phyloP scores from a whole-genome alignment of 1,140 invertebrate species.

The Euschistus heros region DNA sequence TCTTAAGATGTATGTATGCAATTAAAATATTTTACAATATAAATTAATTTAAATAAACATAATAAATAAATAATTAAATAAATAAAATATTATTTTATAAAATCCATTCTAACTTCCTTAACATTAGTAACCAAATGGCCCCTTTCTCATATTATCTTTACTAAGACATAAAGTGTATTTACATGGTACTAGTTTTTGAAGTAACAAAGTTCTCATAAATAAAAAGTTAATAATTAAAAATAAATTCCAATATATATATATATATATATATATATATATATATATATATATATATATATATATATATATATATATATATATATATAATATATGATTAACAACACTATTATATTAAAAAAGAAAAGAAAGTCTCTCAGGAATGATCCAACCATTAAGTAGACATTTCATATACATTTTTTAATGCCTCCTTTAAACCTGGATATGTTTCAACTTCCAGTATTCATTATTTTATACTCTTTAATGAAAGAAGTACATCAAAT shows the following conservation, averaged over 20 bases:
- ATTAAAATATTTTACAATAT: background rate
- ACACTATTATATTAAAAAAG: no score
- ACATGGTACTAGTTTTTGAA: conserved; percentile 3
- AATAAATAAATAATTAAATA: conserved; percentile 7
- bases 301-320: no score
- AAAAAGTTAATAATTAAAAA: no score
- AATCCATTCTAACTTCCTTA: conserved; percentile 1
- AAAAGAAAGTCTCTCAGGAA: no score
- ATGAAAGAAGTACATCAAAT: background rate
- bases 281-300: no score
- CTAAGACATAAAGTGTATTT: background rate
- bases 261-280: no score
- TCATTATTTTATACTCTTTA: background rate
- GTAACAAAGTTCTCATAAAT: background rate
- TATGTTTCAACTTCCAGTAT: conserved; percentile 1
- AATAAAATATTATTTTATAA: background rate
- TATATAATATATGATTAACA: no score
- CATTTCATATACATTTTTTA: no score
- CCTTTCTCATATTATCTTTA: background rate
- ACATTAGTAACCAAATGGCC: conserved; percentile 8
- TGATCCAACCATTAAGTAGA: no score
- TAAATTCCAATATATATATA: no score
- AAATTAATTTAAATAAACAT: conserved; percentile 3
- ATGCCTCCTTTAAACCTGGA: background rate
- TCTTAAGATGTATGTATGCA: no score